These are phyloP conservation scores for Pygoscelis adeliae DNA, from an alignment of 2,113 vertebrate genomes.

Conservation along the genomic window DNA sequence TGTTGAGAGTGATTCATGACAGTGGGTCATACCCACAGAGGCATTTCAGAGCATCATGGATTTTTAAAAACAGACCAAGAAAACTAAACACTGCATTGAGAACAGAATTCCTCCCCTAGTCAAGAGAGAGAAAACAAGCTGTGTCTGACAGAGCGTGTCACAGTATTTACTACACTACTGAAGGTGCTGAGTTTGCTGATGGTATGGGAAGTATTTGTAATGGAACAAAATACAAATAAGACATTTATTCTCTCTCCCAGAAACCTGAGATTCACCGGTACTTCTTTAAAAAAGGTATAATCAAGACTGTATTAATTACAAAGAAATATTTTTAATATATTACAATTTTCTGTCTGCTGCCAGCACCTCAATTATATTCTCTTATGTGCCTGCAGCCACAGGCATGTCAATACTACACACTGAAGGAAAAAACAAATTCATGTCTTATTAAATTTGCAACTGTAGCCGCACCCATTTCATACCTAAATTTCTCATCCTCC, in stretches of 20 bases:
- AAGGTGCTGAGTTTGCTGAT: background rate
- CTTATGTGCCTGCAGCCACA: slow-evolving; percentile 64
- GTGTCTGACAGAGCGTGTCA: background rate
- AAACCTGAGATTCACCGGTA: slow-evolving; percentile 7
- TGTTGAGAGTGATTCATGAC: background rate
- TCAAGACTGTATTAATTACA: slow-evolving; percentile 58
- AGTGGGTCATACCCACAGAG: background rate
- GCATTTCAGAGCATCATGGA: background rate
- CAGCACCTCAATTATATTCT: slow-evolving; percentile 52
- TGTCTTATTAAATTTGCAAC: slow-evolving; percentile 72
- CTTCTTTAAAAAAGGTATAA: background rate
- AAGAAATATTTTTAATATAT: slow-evolving; percentile 58
- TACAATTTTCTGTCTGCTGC: slow-evolving; percentile 49
- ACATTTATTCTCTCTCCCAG: slow-evolving; percentile 31
- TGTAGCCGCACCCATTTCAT: slow-evolving; percentile 73
- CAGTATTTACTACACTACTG: background rate
- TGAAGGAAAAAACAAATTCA: slow-evolving; percentile 52
- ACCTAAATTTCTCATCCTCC: slow-evolving; percentile 72
- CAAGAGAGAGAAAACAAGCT: background rate
- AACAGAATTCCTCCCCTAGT: background rate
- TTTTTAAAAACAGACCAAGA: background rate
- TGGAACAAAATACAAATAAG: slow-evolving; percentile 40
- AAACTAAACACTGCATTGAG: background rate
- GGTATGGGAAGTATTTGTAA: background rate
- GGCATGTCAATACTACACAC: slow-evolving; percentile 71